Evolutionary conservation across 2,797 vertebrate genomes (phyloP), one percentile per base, ranked within the genome.

Genomic region (Xiphorhynchus erythropygius): DNA sequence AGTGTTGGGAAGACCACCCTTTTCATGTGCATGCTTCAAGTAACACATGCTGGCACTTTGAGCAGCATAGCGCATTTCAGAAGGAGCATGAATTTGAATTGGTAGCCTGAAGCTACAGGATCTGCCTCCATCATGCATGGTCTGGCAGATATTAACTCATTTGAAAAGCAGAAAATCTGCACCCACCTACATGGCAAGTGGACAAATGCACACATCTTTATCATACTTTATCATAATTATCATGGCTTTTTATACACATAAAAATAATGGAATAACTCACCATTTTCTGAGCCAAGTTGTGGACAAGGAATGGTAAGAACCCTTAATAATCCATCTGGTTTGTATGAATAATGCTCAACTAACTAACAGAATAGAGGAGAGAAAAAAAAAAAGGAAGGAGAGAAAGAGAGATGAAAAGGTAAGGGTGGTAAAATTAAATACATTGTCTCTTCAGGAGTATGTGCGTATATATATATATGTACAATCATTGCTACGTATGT

Each of bases 281-380:
- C 97, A n/a, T 87, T 46, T 77, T 50, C 73, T 94, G 95, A 55
- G 0, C 97, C 97, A 13, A 98, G 96, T 83, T 98, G 97, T 39
- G 98, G 93, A 94, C 99, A 99, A 10, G 99, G 96, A 52, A 99
- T 97, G 1, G 98, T 99, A n/a, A 99, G 98, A 68, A 99, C 98
- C 71, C 98, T 97, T 81, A 99, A 97, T 32, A 99, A 98, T 47
- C 99, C 99, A 28, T 99, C 99, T 37, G 99, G 98, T 97, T 99
- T 99, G 95, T 99, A 99, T 3, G 99, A 99, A 96, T 99, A 99
- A 96, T 99, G 99, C 83, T 99, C 99, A 64, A 99, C 99, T 93
- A 99, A 96, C 99, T 99, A 84, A n/a, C 12, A 96, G 33, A 91
- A 88, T 8, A 94, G 23, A 67, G 18, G 11, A 7, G 5, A 24